Percentiles rank a stretch among this genome's conserved stretches.
phyloP scores from a whole-genome alignment of 2,888 invertebrate genomes.

The Cenopis cana region DNA sequence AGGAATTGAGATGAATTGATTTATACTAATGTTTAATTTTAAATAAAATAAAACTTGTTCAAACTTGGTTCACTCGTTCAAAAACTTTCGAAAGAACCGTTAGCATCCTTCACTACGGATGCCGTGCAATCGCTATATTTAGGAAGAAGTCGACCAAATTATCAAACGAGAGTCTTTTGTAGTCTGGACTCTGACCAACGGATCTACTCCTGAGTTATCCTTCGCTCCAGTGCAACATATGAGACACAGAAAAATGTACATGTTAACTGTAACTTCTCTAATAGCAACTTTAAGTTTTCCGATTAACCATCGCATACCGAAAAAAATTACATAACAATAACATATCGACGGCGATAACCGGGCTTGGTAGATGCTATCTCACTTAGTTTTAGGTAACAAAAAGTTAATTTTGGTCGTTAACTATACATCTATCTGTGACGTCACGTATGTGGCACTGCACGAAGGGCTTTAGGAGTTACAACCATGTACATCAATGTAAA shows the following conservation, averaged over 20 bases:
- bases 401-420: neutral
- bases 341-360: too few species aligned
- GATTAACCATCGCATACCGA: too few species aligned
- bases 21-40: neutral
- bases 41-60: neutral
- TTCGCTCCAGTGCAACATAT: conserved; percentile 1
- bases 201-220: neutral
- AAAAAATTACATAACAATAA: too few species aligned
- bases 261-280: neutral
- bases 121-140: conserved; percentile 35
- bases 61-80: conserved; percentile 31
- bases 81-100: conserved; percentile 13
- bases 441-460: neutral
- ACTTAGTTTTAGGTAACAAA: neutral
- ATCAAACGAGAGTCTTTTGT: conserved; percentile 35
- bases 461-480: conserved; percentile 12
- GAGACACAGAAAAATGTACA: neutral
- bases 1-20: conserved; percentile 40
- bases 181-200: conserved; percentile 37
- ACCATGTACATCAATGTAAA: conserved; percentile 35
- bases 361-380: too few species aligned
- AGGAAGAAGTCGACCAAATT: conserved; percentile 39
- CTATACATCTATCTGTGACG: neutral
- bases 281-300: neutral
- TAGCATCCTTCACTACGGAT: conserved; percentile 13